Evolutionary conservation across 2,113 vertebrate genomes (phyloP).

Genomic region (Syngnathus typhle): DNA sequence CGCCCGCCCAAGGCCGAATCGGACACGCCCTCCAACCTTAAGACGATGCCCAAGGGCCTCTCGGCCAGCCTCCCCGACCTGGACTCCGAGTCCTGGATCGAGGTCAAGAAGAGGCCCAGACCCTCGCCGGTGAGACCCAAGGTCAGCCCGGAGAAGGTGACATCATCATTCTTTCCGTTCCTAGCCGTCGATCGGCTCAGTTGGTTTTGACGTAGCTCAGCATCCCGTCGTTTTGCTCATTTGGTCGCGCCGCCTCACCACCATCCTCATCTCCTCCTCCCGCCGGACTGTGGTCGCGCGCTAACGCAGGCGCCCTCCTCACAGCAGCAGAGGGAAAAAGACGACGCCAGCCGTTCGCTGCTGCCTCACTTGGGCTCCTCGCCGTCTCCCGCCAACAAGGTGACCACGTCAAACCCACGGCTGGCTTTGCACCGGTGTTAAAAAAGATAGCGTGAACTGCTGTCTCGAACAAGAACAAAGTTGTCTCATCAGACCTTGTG

Average conservation of each 20-base stretch:
- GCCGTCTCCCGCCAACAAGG: conserved; percentile 42
- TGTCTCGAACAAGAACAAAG: no score
- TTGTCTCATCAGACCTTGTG: no score
- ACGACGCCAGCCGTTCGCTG: conserved; percentile 48
- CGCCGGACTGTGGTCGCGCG: conserved; percentile 5
- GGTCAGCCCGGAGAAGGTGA: conserved; percentile 61
- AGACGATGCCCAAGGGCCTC: conserved; percentile 94
- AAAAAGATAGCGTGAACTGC: no score
- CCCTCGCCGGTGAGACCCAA: conserved; percentile 86
- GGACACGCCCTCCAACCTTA: conserved; percentile 82
- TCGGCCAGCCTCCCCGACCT: conserved; percentile 93
- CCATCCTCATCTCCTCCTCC: not conserved
- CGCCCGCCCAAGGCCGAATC: conserved; percentile 73
- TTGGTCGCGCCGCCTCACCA: not conserved
- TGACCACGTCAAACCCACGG: not conserved
- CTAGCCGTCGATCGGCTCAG: not conserved
- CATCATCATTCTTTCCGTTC: not conserved
- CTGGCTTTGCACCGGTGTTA: no score
- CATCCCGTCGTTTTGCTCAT: not conserved
- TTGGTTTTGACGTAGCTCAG: not conserved
- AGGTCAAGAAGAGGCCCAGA: conserved; percentile 93
- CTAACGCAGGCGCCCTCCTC: conserved; percentile 51
- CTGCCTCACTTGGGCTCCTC: conserved; percentile 51
- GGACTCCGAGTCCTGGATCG: conserved; percentile 96
- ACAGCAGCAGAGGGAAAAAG: conserved; percentile 73